These are phyloP conservation scores for Microtus californicus DNA, from an alignment of 2,797 vertebrate genomes.

Conservation along the genomic window DNA sequence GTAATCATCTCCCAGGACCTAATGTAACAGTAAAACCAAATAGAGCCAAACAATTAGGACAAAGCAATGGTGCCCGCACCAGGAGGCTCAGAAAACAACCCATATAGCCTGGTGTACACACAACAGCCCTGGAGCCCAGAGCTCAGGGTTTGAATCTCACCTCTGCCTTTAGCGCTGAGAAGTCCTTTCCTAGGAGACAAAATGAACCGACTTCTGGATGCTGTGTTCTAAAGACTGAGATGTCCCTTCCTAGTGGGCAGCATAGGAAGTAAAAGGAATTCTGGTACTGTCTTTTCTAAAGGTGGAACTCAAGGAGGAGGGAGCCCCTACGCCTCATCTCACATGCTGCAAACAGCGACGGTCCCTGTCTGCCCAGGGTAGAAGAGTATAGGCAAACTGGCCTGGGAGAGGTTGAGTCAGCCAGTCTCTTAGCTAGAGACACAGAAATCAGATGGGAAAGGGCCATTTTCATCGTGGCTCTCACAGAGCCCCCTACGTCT, in stretches of 20 bases:
- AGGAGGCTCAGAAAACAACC: background rate
- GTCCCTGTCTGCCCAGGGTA: background rate
- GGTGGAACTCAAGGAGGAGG: background rate
- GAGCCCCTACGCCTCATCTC: background rate
- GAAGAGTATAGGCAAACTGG: no score
- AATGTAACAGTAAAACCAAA: conserved; percentile 78
- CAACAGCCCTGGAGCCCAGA: background rate
- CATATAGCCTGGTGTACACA: background rate
- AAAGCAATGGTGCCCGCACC: background rate
- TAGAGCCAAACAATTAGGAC: background rate
- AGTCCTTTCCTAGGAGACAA: background rate
- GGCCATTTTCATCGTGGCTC: rapidly evolving
- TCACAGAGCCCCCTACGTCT: no score
- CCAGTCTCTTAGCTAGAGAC: background rate
- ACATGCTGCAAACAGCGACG: background rate
- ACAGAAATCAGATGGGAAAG: background rate
- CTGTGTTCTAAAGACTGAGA: background rate
- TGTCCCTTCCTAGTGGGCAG: background rate
- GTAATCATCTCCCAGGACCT: conserved; percentile 75
- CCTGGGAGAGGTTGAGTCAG: background rate
- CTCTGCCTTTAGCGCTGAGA: background rate
- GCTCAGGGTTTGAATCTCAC: background rate
- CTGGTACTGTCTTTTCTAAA: background rate
- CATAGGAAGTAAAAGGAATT: background rate
- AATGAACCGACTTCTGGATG: background rate